A percentile compares a stretch with the other conserved stretches of the same genome.
Evolutionary conservation across 2,113 vertebrate genomes (phyloP).

Genomic region (Xyrauchen texanus): DNA sequence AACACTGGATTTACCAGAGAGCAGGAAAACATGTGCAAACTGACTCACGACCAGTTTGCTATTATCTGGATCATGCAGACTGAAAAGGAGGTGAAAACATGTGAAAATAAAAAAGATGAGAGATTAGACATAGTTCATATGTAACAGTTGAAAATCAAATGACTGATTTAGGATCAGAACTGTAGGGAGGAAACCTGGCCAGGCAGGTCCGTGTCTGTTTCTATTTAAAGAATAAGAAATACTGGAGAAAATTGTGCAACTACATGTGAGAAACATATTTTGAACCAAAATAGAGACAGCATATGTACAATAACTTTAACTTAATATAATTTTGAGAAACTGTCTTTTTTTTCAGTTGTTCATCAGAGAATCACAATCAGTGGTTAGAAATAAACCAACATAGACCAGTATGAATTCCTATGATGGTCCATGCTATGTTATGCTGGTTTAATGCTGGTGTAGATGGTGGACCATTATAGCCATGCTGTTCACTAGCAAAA

Average conservation of each 20-base stretch:
- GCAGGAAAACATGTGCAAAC: conserved; percentile 64
- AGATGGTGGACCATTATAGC: too few relatives aligned
- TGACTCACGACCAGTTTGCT: conserved; percentile 77
- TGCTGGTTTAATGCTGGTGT: too few relatives aligned
- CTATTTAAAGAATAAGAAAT: conserved; percentile 28
- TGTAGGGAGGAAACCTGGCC: conserved; percentile 22
- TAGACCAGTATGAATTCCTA: too few relatives aligned
- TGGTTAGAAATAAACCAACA: too few relatives aligned
- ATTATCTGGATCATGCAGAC: conserved; percentile 73
- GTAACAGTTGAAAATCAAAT: conserved; percentile 60
- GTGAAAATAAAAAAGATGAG: conserved; percentile 72
- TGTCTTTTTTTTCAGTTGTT: not conserved
- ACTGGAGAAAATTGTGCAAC: not conserved
- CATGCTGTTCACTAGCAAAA: too few relatives aligned
- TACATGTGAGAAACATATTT: conserved; percentile 18
- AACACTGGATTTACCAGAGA: conserved; percentile 67
- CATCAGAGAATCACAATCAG: not conserved
- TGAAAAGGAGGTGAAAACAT: conserved; percentile 70
- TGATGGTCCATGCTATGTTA: too few relatives aligned
- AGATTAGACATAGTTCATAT: conserved; percentile 68
- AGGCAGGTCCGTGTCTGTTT: conserved; percentile 21
- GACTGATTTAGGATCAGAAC: conserved; percentile 66
- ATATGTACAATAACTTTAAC: not conserved
- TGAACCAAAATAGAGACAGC: conserved; percentile 12
- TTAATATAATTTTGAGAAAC: not conserved